Conservation (phyloP, 2,113 vertebrate genomes). For the Silurus meridionalis region DNA sequence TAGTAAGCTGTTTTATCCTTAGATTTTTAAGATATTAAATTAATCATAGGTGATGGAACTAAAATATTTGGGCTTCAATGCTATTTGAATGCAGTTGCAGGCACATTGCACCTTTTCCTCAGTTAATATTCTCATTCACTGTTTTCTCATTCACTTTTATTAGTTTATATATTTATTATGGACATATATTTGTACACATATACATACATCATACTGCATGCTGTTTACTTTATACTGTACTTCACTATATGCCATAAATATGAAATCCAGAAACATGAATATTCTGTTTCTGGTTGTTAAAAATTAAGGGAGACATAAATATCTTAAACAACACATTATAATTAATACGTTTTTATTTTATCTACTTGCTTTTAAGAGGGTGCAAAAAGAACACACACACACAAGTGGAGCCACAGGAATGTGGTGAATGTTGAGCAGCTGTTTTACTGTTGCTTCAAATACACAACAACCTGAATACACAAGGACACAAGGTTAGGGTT, state of each 20-base stretch:
- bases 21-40: not conserved
- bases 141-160: not conserved
- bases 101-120: not conserved
- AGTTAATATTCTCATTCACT: not conserved
- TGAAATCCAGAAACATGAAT: not conserved
- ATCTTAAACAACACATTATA: not conserved
- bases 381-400: not conserved
- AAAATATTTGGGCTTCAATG: not conserved
- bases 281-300: not conserved
- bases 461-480: not conserved
- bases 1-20: not conserved
- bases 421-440: not conserved
- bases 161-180: not conserved
- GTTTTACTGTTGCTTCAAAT: not conserved
- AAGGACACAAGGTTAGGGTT: not conserved
- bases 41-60: not conserved
- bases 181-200: not conserved
- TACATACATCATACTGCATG: not conserved
- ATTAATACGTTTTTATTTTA: not conserved
- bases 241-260: not conserved
- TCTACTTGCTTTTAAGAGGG: not conserved
- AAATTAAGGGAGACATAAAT: not conserved
- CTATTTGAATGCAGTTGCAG: not conserved
- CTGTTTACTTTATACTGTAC: not conserved
- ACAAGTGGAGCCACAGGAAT: slow-evolving; percentile 7